Evolutionary conservation across 2,888 invertebrate genomes (phyloP).

Genomic region (Papilio elwesi): DNA sequence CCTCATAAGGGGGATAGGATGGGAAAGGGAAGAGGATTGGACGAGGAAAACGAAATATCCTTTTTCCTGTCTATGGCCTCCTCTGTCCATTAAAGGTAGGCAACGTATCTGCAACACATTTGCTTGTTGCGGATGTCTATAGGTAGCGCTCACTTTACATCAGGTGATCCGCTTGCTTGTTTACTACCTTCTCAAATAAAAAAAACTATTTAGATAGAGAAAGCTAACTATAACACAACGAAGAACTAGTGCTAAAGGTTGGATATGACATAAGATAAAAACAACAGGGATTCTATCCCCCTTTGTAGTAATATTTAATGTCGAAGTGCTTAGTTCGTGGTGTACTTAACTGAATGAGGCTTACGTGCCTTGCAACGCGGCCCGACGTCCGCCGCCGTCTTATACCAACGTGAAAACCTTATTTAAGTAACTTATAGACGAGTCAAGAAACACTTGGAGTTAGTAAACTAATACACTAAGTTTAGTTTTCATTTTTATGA

Average conservation of each 20-base stretch:
- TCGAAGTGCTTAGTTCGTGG: conserved; percentile 21
- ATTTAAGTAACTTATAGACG: conserved; percentile 11
- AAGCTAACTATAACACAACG: not conserved
- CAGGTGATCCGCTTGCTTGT: no score
- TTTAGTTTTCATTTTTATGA: not conserved
- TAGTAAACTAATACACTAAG: not conserved
- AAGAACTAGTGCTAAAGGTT: not conserved
- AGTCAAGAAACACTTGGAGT: not conserved
- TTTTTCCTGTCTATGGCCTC: no score
- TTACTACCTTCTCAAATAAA: no score
- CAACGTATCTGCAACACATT: no score
- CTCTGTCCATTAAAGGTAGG: no score
- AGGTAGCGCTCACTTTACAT: no score
- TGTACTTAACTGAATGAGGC: conserved; percentile 24
- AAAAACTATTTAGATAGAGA: no score
- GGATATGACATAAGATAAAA: conserved; percentile 20
- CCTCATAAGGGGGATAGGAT: no score
- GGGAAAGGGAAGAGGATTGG: no score
- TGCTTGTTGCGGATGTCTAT: no score
- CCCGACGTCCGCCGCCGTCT: not conserved
- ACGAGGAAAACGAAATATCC: no score
- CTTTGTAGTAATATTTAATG: conserved; percentile 13
- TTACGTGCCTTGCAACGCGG: not conserved
- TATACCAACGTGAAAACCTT: conserved; percentile 6
- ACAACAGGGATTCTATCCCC: not conserved